Conservation (phyloP, 35 echinoderm and acorn worm species). For the Apostichopus californicus region DNA sequence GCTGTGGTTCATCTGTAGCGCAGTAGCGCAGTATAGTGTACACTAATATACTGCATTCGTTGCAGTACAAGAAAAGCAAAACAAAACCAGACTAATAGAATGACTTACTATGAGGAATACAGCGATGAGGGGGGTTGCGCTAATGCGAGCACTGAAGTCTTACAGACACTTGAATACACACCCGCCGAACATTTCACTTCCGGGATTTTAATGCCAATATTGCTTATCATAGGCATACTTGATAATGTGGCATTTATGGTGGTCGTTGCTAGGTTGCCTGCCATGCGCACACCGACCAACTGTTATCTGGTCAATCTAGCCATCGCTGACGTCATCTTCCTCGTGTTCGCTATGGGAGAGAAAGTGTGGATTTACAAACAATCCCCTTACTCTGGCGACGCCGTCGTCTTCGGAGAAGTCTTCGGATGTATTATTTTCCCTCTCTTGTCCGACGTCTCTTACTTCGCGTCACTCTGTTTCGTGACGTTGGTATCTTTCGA, state of each 20-base stretch:
- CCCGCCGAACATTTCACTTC: constrained; percentile 1
- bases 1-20: too few species aligned
- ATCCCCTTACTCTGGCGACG: constrained; percentile 63
- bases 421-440: constrained; percentile 71
- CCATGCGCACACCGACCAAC: constrained; percentile 89
- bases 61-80: neutral
- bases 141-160: neutral
- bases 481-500: constrained; percentile 84
- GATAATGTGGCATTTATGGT: constrained; percentile 85
- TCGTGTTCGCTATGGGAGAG: constrained; percentile 71
- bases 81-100: neutral
- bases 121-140: neutral
- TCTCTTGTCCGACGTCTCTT: constrained; percentile 71
- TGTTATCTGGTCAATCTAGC: constrained; percentile 85
- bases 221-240: constrained; percentile 57
- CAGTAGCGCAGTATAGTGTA: too few species aligned
- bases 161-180: neutral
- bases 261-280: constrained; percentile 73
- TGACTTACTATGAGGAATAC: neutral
- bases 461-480: constrained; percentile 88
- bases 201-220: constrained; percentile 27
- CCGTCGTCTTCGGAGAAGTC: constrained; percentile 55
- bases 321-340: constrained; percentile 78
- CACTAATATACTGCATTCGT: too few species aligned
- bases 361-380: constrained; percentile 65